Evolutionary conservation across 2,888 invertebrate species (phyloP), one percentile per base, ranked within the genome.

Genomic region (Lasioglossum marginatum): DNA sequence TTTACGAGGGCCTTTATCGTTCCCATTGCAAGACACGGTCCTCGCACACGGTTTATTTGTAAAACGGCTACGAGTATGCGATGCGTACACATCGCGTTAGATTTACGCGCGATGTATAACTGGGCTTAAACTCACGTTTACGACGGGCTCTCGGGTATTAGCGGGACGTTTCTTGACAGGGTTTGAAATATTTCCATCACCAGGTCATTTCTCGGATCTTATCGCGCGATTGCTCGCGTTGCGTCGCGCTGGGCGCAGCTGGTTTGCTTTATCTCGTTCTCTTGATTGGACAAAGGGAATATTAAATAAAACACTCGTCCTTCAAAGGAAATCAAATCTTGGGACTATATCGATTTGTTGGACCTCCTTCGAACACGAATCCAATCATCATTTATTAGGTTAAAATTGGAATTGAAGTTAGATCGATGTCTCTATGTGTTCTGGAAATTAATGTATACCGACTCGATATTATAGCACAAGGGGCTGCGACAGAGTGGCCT

Each of bases 1-100:
- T 48, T 79, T 74, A 80, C 57, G 37, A 60, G 10, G 27, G 40
- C 14, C 57, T 73, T 81, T 81, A 81, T 40, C n/a, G 68, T 31
- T 70, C 8, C 66, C 1, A 23, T 10, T 60, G 43, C 34, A 48
- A 48, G 80, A 63, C 75, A 57, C 57, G 60, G 31, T 66, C 27
- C 70, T 14, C n/a, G 57, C 45, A 2, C 66, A 19, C 34, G 14
- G 34, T 70, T 79, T 31, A 63, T 76, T 76, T 71, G 71, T 60
- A 43, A 63, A 71, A 80, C 45, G 76, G 66, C 76, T 66, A 37
- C 43, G 52, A 66, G 72, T n/a, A 19, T 31, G 48, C 57, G 34
- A 14, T 12, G 48, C 31, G 52, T 23, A 27, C 45, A 37, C 60
- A 40, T 60, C 43, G 63, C 48, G 48, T 79, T 63, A 48, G n/a